A percentile compares a stretch with the other conserved stretches of the same genome.
phyloP scores from a whole-genome alignment of 2,797 vertebrate species.

The Astyanax mexicanus region DNA sequence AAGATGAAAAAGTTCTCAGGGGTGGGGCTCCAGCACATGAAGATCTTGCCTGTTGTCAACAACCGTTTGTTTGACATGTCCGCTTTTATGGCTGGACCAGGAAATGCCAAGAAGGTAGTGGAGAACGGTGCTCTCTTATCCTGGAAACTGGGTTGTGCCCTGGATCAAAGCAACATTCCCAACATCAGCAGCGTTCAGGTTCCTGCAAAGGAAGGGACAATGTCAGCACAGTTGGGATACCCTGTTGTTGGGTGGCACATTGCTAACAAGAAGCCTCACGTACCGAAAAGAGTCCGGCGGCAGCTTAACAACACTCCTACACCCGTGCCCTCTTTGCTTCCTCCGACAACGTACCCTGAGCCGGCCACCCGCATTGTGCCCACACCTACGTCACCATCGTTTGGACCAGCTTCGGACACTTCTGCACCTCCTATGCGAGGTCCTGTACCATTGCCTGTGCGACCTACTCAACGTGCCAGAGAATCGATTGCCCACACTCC shows the following conservation, averaged over 20 bases:
- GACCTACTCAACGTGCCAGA: constrained; percentile 91
- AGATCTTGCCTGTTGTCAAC: constrained; percentile 95
- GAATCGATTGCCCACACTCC: constrained; percentile 93
- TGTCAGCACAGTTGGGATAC: constrained; percentile 94
- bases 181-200: constrained; percentile 89
- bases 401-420: constrained; percentile 90
- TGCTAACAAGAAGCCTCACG: constrained; percentile 94
- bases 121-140: constrained; percentile 96
- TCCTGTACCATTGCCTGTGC: constrained; percentile 89
- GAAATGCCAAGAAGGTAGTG: constrained; percentile 98
- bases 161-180: constrained; percentile 92
- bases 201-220: constrained; percentile 92
- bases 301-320: constrained; percentile 94
- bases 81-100: constrained; percentile 97
- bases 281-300: constrained; percentile 89
- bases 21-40: constrained; percentile 90
- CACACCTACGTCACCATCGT: constrained; percentile 92
- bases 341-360: constrained; percentile 89
- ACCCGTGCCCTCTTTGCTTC: constrained; percentile 84
- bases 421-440: constrained; percentile 89
- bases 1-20: constrained; percentile 91
- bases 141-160: constrained; percentile 94
- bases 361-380: constrained; percentile 91
- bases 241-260: constrained; percentile 99
- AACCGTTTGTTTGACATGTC: constrained; percentile 99